Percentiles rank a stretch among this genome's conserved stretches.
Evolutionary conservation across 2,113 vertebrate species (phyloP).

Genomic region (Nothoprocta pentlandii): DNA sequence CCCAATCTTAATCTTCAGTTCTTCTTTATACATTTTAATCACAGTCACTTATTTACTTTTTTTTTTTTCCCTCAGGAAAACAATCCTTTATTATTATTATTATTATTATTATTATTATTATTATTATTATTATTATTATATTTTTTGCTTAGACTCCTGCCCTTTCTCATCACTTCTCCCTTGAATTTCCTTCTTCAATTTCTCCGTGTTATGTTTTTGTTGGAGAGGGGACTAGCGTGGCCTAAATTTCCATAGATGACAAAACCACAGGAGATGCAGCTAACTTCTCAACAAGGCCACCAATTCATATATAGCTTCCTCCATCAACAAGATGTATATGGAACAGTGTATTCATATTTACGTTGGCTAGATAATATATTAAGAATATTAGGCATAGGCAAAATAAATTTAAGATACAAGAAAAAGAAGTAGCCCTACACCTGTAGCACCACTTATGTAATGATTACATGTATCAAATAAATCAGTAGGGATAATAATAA

Average conservation of each 20-base stretch:
- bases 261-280: neutral
- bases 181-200: neutral
- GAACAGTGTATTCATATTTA: neutral
- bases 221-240: neutral
- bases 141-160: neutral
- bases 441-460: neutral
- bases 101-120: no score
- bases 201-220: neutral
- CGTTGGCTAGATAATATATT: neutral
- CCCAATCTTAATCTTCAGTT: neutral
- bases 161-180: neutral
- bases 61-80: neutral
- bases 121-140: neutral
- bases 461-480: neutral
- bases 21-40: neutral
- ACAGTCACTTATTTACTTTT: neutral
- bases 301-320: neutral
- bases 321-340: neutral
- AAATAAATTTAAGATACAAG: neutral
- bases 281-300: neutral
- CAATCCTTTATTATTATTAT: neutral
- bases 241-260: neutral
- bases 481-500: neutral
- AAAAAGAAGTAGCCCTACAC: neutral
- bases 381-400: neutral